Percentiles rank a stretch among this genome's conserved stretches.
These are phyloP conservation scores for Neostethus bicornis DNA, from an alignment of 2,797 vertebrate genomes.

Conservation along the genomic window DNA sequence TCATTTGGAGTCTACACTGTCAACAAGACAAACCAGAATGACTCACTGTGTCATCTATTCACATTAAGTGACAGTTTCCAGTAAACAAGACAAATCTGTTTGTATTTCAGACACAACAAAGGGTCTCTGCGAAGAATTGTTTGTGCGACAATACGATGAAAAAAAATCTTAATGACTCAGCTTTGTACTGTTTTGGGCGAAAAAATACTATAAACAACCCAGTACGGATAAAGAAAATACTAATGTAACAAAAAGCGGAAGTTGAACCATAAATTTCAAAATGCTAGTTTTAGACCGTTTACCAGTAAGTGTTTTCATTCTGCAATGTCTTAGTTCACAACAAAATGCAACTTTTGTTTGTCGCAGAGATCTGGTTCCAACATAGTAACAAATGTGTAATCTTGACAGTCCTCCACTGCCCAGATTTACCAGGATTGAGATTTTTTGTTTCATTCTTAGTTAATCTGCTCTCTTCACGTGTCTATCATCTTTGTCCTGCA, in stretches of 20 bases:
- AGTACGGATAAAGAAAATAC: not conserved
- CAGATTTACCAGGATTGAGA: constrained; percentile 20
- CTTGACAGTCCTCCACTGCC: constrained; percentile 21
- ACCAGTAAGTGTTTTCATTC: no score
- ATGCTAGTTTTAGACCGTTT: not conserved
- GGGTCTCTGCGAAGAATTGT: not conserved
- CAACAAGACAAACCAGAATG: not conserved
- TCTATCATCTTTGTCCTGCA: constrained; percentile 18
- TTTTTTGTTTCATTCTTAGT: constrained; percentile 13
- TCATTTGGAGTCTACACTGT: not conserved
- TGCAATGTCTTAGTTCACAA: no score
- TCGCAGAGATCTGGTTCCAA: constrained; percentile 7
- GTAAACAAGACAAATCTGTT: constrained; percentile 28
- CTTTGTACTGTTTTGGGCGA: not conserved
- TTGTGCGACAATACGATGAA: not conserved
- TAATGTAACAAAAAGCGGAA: not conserved
- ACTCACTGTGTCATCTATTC: constrained; percentile 9
- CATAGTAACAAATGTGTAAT: constrained; percentile 25
- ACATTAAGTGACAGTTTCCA: constrained; percentile 28
- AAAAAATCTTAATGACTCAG: not conserved
- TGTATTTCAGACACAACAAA: constrained; percentile 14
- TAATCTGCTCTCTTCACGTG: not conserved
- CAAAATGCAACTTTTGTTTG: not conserved
- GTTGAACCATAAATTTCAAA: not conserved
- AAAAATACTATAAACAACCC: not conserved